Conservation (phyloP, 2,888 invertebrate species). For the Drosophila prostipennis region DNA sequence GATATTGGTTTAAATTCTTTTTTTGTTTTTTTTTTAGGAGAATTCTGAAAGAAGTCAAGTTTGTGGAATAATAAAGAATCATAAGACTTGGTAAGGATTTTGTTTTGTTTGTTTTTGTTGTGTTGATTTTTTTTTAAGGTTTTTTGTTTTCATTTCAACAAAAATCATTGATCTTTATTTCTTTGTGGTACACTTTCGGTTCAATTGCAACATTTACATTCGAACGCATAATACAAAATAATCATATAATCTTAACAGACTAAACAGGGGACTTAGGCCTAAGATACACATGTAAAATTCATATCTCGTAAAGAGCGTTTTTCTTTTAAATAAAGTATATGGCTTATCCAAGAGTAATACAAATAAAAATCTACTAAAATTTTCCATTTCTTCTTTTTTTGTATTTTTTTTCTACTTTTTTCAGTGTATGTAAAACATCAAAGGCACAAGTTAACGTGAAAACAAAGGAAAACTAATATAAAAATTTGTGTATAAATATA, state of each 20-base stretch:
- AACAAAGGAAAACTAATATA: slow-evolving; percentile 61
- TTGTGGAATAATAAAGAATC: slow-evolving; percentile 47
- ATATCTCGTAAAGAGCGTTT: slow-evolving; percentile 56
- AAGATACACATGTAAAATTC: slow-evolving; percentile 78
- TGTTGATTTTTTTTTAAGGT: slow-evolving; percentile 62
- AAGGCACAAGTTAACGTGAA: slow-evolving; percentile 85
- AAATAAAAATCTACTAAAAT: slow-evolving; percentile 62
- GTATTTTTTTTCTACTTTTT: slow-evolving; percentile 15
- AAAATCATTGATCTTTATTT: slow-evolving; percentile 83
- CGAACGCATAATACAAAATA: slow-evolving; percentile 67
- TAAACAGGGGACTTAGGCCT: slow-evolving; percentile 70
- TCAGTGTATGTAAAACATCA: slow-evolving; percentile 72
- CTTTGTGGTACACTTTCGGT: slow-evolving; percentile 75
- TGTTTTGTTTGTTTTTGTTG: slow-evolving; percentile 53
- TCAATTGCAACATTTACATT: slow-evolving; percentile 77
- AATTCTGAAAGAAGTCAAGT: slow-evolving; percentile 48
- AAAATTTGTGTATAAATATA: slow-evolving; percentile 34
- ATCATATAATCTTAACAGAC: slow-evolving; percentile 64
- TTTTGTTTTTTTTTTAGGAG: slow-evolving; percentile 2
- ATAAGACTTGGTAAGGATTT: slow-evolving; percentile 61
- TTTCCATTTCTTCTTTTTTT: slow-evolving; percentile 27
- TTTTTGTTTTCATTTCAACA: slow-evolving; percentile 72
- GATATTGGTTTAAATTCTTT: slow-evolving; percentile 39
- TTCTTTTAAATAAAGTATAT: slow-evolving; percentile 55
- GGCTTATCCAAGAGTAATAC: slow-evolving; percentile 78